Base-by-base conservation (phyloP, 2,888 invertebrate species). In the Sphaerophoria rueppellii region DNA sequence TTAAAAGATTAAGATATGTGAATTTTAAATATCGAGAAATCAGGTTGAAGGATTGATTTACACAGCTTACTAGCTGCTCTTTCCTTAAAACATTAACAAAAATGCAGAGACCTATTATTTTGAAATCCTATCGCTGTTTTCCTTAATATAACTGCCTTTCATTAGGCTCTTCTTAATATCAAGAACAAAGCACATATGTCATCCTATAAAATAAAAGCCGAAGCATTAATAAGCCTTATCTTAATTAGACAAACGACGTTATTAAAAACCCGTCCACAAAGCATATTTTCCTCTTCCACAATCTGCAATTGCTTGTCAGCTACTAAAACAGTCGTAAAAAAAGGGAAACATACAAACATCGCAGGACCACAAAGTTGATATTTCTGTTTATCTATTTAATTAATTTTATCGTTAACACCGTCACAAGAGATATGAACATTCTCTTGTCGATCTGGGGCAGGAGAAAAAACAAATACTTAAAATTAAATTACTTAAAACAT, bases 361-460 rank as follows among this genome's bases (percentile, higher is more conserved):
- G 4, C 67, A 4, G 35, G 6, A 9, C 14, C 35, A n/a, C 7
- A 24, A 3, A 24, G 24, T 43, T 34, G 24, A 24, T 24, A 43
- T 43, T 43, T 43, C 11, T 48, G 14, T 67, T 55, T 70, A 71
- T 72, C 72, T 54, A 46, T 72, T 78, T 71, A 72, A 77, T 71
- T 72, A 72, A 35, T 67, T 67, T 75, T 75, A 75, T 75, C 67
- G 14, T 32, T 35, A 43, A 67, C 40, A 63, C 63, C 34, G 55
- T 70, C 74, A 16, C 63, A 54, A 43, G 12, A 58, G 61, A n/a
- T 1, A 11, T 12, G 46, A 61, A 65, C 24, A 40, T 43, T 60
- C 40, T 52, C 34, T 7, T 16, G n/a, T 70, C 46, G 55, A 11
- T 40, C 9, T 34, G 12, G 54, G 55, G 43, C 35, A 9, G 37